A percentile compares a stretch with the other conserved stretches of the same genome.
Evolutionary conservation across 2,888 invertebrate genomes (phyloP).

Genomic region (Choreutis nemorana): DNA sequence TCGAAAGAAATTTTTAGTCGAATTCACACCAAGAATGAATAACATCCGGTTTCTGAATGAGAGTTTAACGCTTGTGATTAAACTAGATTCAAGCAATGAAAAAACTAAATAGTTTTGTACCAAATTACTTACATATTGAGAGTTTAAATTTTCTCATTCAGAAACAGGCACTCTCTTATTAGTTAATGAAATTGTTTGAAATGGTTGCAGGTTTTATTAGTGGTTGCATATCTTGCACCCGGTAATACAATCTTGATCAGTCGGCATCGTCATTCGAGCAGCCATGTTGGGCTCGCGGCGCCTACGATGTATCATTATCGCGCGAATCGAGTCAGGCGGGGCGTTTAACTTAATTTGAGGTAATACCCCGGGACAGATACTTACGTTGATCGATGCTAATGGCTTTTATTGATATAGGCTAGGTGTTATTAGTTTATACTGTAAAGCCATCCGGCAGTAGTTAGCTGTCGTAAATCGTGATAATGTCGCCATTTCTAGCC

Average conservation of each 20-base stretch:
- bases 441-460: constrained; percentile 23
- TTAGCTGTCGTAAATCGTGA: constrained; percentile 42
- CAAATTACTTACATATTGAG: no score
- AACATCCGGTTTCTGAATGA: no score
- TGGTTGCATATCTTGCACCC: constrained; percentile 5
- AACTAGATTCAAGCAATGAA: no score
- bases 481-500: constrained; percentile 48
- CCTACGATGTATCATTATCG: constrained; percentile 31
- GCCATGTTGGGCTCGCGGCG: constrained; percentile 22
- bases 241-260: constrained; percentile 5
- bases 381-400: constrained; percentile 58
- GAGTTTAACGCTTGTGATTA: no score
- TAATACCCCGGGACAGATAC: constrained; percentile 44
- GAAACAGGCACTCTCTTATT: no score
- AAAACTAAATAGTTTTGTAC: no score
- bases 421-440: constrained; percentile 40
- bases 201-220: constrained; percentile 5
- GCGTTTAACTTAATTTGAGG: constrained; percentile 52
- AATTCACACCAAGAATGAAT: no score
- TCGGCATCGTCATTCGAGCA: constrained; percentile 14
- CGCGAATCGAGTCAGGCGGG: constrained; percentile 16
- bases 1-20: no score
- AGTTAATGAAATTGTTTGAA: no score
- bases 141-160: no score
- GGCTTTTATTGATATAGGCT: constrained; percentile 60